A percentile compares a stretch with the other conserved stretches of the same genome.
These are phyloP conservation scores for Pseudomyrmex flavicornis DNA, from an alignment of 1,140 invertebrate genomes.

Conservation along the genomic window DNA sequence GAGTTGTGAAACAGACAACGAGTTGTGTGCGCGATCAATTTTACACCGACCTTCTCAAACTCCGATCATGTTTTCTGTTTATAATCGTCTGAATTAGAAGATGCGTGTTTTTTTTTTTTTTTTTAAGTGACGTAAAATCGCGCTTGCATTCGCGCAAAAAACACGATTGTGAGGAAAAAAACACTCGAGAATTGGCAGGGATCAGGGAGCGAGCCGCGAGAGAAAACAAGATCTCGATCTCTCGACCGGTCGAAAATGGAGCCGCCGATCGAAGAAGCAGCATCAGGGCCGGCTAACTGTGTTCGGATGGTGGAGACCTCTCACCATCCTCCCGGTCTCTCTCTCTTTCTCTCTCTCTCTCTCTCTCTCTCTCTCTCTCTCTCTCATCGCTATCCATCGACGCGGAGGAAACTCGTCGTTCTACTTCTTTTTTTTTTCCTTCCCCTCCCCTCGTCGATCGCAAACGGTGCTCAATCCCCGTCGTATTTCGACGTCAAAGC, in stretches of 20 bases:
- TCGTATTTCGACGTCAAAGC: conserved; percentile 2
- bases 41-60: neutral
- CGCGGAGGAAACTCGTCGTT: conserved; percentile 67
- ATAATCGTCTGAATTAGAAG: neutral
- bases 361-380: neutral
- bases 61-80: neutral
- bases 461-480: conserved; percentile 62
- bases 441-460: conserved; percentile 27
- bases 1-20: neutral
- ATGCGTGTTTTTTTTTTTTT: neutral
- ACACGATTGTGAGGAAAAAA: neutral
- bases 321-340: neutral
- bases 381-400: conserved; percentile 11
- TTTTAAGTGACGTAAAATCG: neutral
- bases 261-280: conserved; percentile 55
- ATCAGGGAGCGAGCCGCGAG: conserved; percentile 18
- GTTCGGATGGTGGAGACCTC: conserved; percentile 41
- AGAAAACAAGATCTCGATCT: conserved; percentile 60
- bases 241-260: conserved; percentile 60
- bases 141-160: neutral
- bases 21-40: neutral
- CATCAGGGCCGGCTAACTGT: conserved; percentile 70
- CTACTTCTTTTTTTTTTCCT: conserved; percentile 66
- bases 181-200: conserved; percentile 8
- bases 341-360: conserved; percentile 1